Conservation (phyloP, 2,113 vertebrate species). For the Alethe castanea region DNA sequence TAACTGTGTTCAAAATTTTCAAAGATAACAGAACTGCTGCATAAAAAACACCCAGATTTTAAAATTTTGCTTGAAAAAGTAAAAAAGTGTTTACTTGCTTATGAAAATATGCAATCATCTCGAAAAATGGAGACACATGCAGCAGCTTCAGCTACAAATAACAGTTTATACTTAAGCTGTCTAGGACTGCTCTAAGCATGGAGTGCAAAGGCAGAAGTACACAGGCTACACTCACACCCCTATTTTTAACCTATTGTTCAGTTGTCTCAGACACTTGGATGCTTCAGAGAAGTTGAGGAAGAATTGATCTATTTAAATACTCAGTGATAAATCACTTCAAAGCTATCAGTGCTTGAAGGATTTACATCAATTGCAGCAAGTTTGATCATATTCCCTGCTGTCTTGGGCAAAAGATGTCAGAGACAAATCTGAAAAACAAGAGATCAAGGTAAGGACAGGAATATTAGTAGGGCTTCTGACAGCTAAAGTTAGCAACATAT, state of each 20-base stretch:
- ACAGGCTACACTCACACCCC: background rate
- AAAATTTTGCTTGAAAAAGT: background rate
- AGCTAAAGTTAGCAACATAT: background rate
- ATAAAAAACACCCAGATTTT: background rate
- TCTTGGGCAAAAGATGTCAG: slow-evolving; percentile 3
- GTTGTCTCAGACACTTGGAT: background rate
- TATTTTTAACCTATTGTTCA: background rate
- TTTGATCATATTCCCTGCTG: background rate
- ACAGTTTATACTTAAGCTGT: background rate
- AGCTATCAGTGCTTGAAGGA: slow-evolving; percentile 15
- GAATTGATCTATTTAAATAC: background rate
- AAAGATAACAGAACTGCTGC: background rate
- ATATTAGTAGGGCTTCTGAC: background rate
- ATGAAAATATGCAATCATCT: background rate
- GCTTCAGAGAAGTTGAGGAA: background rate
- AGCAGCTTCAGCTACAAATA: background rate
- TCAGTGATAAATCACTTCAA: slow-evolving; percentile 12
- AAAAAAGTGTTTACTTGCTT: background rate
- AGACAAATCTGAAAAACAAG: slow-evolving; percentile 47
- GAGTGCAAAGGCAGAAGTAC: background rate
- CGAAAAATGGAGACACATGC: background rate
- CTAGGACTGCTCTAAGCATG: background rate
- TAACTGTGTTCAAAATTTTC: background rate
- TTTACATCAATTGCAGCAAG: background rate
- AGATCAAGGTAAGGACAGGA: background rate